Evolutionary conservation across 2,113 vertebrate species (phyloP), one percentile per base, ranked within the genome.

Genomic region (Rallus limicola): DNA sequence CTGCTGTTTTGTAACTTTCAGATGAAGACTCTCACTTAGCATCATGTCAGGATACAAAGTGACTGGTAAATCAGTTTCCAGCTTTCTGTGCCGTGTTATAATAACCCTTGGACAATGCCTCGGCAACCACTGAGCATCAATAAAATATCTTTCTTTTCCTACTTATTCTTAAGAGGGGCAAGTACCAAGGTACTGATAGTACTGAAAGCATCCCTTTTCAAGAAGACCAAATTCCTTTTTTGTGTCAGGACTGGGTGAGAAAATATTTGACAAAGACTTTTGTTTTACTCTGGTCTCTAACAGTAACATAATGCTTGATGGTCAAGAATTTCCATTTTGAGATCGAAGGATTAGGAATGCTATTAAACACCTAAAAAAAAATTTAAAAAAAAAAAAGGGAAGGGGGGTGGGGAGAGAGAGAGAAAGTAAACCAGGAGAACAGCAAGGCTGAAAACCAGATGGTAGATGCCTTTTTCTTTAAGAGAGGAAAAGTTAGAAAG

Each of bases 401-500:
- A 46, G 44, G 44, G 44, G 8, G 8, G 44, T 46, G 44, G 44
- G 44, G 17, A 16, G 44, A 46, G 40, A 40, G 33, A 16, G 36
- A 67, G 65, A 92, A 74, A 77, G 19, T 65, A 84, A 92, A 88
- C 84, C 28, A 56, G 28, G 50, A 79, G 75, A 85, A 6, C 16
- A 48, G 26, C 3, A 91, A 93, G 23, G 62, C 74, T 90, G 53
- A 95, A 86, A 70, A 95, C n/a, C 56, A 93, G 70, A 91, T 36
- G 13, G 58, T 5, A 75, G 31, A 36, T 46, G 23, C 1, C 7
- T 82, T 93, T 76, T 87, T 70, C 55, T 86, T 86, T 67, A 70
- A 53, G 64, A 42, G 15, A 76, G 21, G 48, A 84, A 4, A 65
- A 64, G 15, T 40, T 23, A 33, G 48, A 46, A 82, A 84, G 13